These are phyloP conservation scores for Lophura nycthemera DNA, from an alignment of 2,113 vertebrate species.

Conservation along the genomic window DNA sequence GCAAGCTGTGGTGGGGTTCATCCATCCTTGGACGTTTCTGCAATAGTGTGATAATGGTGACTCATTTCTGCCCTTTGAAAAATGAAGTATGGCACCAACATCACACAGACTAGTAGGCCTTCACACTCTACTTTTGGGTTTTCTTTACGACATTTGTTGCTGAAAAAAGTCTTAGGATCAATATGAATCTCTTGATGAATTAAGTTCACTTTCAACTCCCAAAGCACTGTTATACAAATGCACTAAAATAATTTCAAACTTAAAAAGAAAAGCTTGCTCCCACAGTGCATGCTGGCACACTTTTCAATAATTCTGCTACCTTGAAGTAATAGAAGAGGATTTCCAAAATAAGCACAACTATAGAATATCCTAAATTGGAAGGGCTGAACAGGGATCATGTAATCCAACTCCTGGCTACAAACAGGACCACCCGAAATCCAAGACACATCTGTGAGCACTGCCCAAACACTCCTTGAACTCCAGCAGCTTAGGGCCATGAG, in stretches of 20 bases:
- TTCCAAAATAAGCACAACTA: not conserved
- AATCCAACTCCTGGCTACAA: not conserved
- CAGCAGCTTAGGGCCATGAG: not conserved
- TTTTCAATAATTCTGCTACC: not conserved
- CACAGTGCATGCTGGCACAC: not conserved
- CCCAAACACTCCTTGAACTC: not conserved
- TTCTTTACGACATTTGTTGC: not conserved
- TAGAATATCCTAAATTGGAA: not conserved
- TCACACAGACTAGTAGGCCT: not conserved
- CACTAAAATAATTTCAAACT: not conserved
- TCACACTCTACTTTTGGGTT: not conserved
- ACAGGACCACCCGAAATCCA: not conserved
- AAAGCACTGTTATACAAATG: not conserved
- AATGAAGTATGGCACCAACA: not conserved
- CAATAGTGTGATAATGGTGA: not conserved
- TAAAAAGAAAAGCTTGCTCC: not conserved
- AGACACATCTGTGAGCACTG: not conserved
- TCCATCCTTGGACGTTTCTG: not conserved
- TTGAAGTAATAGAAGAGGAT: not conserved
- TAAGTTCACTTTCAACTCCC: not conserved
- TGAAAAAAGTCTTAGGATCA: not conserved
- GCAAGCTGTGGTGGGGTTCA: not conserved
- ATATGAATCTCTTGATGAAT: not conserved
- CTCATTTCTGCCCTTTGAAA: not conserved
- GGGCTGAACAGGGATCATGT: not conserved